Base-by-base conservation (phyloP, 1,140 invertebrate species). In the Cydia strobilella region DNA sequence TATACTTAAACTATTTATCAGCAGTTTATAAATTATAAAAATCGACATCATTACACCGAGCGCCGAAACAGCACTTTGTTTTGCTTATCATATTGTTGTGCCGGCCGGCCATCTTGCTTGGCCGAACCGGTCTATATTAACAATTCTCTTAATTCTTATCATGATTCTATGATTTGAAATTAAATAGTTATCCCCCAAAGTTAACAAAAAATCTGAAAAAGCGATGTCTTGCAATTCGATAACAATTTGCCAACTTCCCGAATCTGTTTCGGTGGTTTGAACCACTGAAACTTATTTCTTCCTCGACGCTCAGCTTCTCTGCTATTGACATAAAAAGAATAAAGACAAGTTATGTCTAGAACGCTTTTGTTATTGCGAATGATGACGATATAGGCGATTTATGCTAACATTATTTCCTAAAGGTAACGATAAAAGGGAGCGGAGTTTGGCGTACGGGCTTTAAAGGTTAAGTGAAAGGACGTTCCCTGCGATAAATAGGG, bases 381-480 rank as follows among this genome's bases (percentile, higher is more conserved):
- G 18, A 66, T 66, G 13, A 66, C 27, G 25, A 66, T 66, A 35
- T 66, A 35, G 12, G 27, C 63, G 25, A 66, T 66, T 66, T 66
- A 66, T 66, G 63, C 63, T 66, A 35, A 27, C 63, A 66, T 66
- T 66, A 66, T 66, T 66, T 66, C 63, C 27, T 31, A n/a, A 27
- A 66, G 63, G 54, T 35, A 66, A 66, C 63, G 63, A 31, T 66
- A 31, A 66, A 31, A 66, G 54, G 54, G 20, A 23, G 20, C 54
- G 54, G 54, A 59, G 54, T 59, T 23, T 59, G 20, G 20, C 20
- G 54, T 59, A 59, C 54, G 54, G 54, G 54, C 20, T 59, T 59
- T 59, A 59, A 59, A 59, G 54, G 54, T 59, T 59, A 59, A 59
- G 54, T 59, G 54, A 59, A 23, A 59, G 54, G 54, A 59, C 54